Conservation (phyloP, 2,888 invertebrate species). For the Chironomus riparius region DNA sequence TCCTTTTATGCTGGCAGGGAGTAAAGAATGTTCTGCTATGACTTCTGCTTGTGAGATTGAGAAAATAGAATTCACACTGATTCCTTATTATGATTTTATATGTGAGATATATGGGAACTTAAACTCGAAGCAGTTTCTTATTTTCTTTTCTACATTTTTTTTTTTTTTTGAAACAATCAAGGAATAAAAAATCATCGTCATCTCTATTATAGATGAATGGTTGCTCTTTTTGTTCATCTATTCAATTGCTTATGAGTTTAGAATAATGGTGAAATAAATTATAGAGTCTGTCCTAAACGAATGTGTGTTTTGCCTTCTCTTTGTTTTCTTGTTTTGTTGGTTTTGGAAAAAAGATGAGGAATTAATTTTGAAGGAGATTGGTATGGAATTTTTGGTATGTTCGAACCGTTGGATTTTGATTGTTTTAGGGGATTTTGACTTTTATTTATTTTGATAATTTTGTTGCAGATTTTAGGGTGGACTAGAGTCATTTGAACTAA, state of each 20-base stretch:
- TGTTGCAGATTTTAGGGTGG: no score
- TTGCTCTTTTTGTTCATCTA: background rate
- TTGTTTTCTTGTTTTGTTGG: background rate
- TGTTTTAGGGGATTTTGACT: no score
- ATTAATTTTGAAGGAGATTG: background rate
- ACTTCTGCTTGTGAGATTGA: constrained; percentile 4
- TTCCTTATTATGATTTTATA: background rate
- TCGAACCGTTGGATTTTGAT: no score
- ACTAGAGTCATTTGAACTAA: no score
- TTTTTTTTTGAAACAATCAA: constrained; percentile 17
- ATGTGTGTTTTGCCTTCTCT: background rate
- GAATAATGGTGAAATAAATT: background rate
- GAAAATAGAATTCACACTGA: background rate
- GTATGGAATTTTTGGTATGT: background rate
- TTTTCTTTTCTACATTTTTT: background rate
- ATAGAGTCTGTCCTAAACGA: background rate
- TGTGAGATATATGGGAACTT: constrained; percentile 1
- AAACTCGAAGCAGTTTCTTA: background rate
- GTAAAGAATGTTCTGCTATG: constrained; percentile 14
- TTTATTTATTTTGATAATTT: no score
- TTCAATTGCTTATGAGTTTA: background rate
- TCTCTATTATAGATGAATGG: constrained; percentile 12
- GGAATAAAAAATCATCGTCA: constrained; percentile 10
- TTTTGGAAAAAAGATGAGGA: background rate
- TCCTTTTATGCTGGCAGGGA: constrained; percentile 14